Evolutionary conservation across 92 coral and sea anemone genomes (phyloP).

Genomic region (Bergia sp.): DNA sequence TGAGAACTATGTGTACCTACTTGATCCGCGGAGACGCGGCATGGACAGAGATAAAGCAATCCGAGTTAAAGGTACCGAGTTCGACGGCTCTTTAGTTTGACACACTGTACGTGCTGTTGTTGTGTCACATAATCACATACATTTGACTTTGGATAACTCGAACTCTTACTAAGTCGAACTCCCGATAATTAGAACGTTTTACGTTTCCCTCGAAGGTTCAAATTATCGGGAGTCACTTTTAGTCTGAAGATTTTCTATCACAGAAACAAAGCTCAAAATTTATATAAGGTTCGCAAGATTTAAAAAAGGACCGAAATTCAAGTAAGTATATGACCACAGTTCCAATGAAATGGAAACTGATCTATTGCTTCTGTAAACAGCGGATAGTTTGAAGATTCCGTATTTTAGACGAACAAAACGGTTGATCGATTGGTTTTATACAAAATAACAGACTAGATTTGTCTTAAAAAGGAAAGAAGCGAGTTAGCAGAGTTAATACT

Average conservation of each 20-base stretch:
- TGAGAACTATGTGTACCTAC: conserved; percentile 74
- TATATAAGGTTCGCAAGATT: neutral
- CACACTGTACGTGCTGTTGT: neutral
- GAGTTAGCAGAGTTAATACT: too few species aligned
- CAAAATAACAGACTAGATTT: neutral
- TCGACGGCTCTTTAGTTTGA: conserved; percentile 69
- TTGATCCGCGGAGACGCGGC: conserved; percentile 70
- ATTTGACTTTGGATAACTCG: too few species aligned
- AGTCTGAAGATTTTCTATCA: neutral
- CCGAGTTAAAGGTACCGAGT: conserved; percentile 50
- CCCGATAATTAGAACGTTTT: too few species aligned
- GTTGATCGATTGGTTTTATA: neutral
- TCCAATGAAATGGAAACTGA: neutral
- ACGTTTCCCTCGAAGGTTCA: too few species aligned
- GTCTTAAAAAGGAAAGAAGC: neutral
- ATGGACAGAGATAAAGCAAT: conserved; percentile 50
- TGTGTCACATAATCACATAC: too few species aligned
- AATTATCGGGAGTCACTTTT: neutral
- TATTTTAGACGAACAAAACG: neutral
- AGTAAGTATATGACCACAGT: neutral
- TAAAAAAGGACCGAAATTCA: too few species aligned
- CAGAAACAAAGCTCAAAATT: conserved; percentile 2
- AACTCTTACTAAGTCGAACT: too few species aligned
- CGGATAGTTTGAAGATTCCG: neutral
- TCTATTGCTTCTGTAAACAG: neutral